Base-by-base conservation (phyloP, 2,113 vertebrate species). In the Psittacula cyanocephala region DNA sequence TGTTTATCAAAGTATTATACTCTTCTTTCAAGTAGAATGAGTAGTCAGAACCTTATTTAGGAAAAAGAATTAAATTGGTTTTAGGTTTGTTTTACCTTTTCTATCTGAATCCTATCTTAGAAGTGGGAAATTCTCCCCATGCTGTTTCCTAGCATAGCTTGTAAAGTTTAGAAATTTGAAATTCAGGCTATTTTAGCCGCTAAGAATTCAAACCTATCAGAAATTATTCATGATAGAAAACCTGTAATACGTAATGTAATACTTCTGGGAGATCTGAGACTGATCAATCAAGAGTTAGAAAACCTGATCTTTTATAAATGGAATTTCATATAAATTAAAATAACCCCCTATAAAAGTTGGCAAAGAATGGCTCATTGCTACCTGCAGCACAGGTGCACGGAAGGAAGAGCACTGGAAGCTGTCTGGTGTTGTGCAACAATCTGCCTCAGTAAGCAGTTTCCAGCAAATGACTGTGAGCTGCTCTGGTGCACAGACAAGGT, bases 401-500 rank as follows among this genome's bases (percentile, higher is more conserved):
- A 62, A 77, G 62, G 44, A 81, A 57, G 57, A 2, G 15, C 1
- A 0, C 1, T 76, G 91, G 84, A 87, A 89, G n/a, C 16, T 47
- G 14, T 50, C 59, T 80, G 67, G 55, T 5, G 49, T 7, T 70
- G 43, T 35, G 46, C 53, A 78, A 69, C 52, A 81, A 29, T 63
- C 81, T 91, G 75, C 85, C 46, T 90, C 53, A 2, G 0, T 28
- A 75, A 88, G 85, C 64, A 86, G 64, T 18, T 86, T 37, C 55
- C 79, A 93, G 63, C n/a, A 89, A 89, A 74, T 14, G 31, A 18
- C 4, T 28, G 25, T 28, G 37, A 80, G 67, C 28, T 89, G 53
- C 82, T 88, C 63, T 50, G 59, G 12, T 64, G 50, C 63, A 22
- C 16, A 35, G 49, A 77, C 81, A 91, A 93, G 81, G 79, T 90